Conservation (phyloP, 2,113 vertebrate species). For the Triplophysa dalaica region DNA sequence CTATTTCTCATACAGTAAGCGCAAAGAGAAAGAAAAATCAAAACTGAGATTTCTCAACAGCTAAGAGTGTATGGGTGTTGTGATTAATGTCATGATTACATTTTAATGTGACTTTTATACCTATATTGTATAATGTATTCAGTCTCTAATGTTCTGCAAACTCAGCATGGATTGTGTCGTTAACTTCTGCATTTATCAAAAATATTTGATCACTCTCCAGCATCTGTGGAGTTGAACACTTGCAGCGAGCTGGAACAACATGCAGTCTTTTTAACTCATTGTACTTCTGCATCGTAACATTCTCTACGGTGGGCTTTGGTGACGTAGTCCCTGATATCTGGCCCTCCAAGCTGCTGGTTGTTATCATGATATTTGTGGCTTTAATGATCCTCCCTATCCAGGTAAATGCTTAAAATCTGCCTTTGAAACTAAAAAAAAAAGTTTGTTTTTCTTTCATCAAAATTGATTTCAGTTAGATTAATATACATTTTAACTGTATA, state of each 20-base stretch:
- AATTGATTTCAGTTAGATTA: no score
- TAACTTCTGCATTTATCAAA: not conserved
- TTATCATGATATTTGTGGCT: constrained; percentile 86
- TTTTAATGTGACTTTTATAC: not conserved
- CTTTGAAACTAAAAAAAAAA: no score
- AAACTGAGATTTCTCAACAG: not conserved
- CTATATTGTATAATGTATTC: not conserved
- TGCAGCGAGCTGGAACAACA: constrained; percentile 82
- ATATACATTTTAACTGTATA: no score
- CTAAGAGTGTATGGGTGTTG: not conserved
- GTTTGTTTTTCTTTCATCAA: no score
- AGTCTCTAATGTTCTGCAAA: not conserved
- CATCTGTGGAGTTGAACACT: constrained; percentile 87
- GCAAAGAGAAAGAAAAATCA: not conserved
- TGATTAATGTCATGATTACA: not conserved
- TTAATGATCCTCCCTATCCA: constrained; percentile 85
- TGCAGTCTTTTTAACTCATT: constrained; percentile 83
- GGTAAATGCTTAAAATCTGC: constrained; percentile 62
- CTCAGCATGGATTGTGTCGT: not conserved
- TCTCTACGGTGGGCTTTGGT: constrained; percentile 87
- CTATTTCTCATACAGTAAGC: not conserved
- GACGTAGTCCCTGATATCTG: constrained; percentile 85
- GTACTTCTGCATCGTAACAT: constrained; percentile 89
- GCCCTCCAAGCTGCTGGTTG: constrained; percentile 85
- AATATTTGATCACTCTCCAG: constrained; percentile 61